Base-by-base conservation (phyloP, 2,797 vertebrate genomes). In the Luscinia luscinia region DNA sequence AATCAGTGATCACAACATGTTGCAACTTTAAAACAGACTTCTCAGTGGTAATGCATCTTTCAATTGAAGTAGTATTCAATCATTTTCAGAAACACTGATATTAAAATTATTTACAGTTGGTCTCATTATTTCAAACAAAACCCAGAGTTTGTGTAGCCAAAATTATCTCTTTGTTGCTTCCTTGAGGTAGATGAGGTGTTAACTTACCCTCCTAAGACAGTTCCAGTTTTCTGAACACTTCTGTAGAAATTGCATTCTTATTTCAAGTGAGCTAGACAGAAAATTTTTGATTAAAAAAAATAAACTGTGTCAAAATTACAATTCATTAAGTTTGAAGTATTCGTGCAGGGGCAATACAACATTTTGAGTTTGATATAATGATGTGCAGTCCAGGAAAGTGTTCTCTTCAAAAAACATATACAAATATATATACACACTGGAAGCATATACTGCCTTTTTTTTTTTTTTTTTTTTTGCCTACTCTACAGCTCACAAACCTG, bases 141-240 rank as follows among this genome's bases (percentile, higher is more conserved):
- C 15, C 9, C 30, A 68, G 28, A 41, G 66, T 40, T 40, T 9
- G 10, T 19, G 10, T 61, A 67, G 51, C 7, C 48, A 69, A 72
- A 73, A 48, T 49, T 14, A 73, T 36, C 8, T 72, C 52, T 76
- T 17, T 61, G 41, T 7, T 72, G n/a, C 18, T 45, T 68, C 23
- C 62, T 40, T 48, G 36, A 82, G 32, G 26, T 22, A 73, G 52
- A 28, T 45, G 20, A 82, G 52, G 75, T 46, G 21, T 54, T 73
- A 86, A 88, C 87, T 93, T 94, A 94, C 43, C 55, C 58, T 59
- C 32, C 34, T 63, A 80, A 57, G 46, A 48, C 21, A 84, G 59
- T 69, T 68, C 52, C 67, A 81, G 15, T 87, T 87, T 94, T 64
- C 59, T 67, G 32, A 82, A 69, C 41, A 70, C 12, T 73, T 61